Evolutionary conservation across 2,113 vertebrate species (phyloP).

Genomic region (Trichechus manatus): DNA sequence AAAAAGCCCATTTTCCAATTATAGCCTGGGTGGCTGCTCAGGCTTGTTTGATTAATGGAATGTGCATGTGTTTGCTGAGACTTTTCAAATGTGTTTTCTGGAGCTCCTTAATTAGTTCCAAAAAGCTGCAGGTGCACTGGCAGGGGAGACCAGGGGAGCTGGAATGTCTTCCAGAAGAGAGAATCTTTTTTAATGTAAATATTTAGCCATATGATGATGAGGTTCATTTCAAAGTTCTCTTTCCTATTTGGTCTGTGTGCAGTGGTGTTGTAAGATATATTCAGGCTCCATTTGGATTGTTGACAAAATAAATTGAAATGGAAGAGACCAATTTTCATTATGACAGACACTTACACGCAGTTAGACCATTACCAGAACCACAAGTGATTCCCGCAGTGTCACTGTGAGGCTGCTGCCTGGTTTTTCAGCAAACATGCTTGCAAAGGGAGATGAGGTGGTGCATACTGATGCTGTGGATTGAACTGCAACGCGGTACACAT

Average conservation of each 20-base stretch:
- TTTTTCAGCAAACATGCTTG: slow-evolving; percentile 36
- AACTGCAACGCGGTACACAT: neutral
- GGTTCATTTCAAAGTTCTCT: slow-evolving; percentile 76
- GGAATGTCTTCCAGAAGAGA: slow-evolving; percentile 85
- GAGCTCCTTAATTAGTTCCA: slow-evolving; percentile 87
- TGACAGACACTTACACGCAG: slow-evolving; percentile 60
- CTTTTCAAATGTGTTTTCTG: slow-evolving; percentile 82
- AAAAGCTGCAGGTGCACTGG: slow-evolving; percentile 88
- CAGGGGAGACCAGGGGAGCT: slow-evolving; percentile 76
- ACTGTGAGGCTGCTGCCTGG: neutral
- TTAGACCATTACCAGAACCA: slow-evolving; percentile 71
- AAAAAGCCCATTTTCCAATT: slow-evolving; percentile 78
- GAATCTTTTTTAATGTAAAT: slow-evolving; percentile 82
- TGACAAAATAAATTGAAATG: slow-evolving; percentile 81
- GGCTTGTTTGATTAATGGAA: slow-evolving; percentile 77
- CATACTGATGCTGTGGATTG: slow-evolving; percentile 9
- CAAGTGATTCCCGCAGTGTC: slow-evolving; percentile 74
- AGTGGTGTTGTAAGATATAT: slow-evolving; percentile 74
- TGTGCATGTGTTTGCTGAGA: slow-evolving; percentile 79
- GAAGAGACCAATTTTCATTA: slow-evolving; percentile 75
- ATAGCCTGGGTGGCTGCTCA: slow-evolving; percentile 55
- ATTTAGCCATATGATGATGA: slow-evolving; percentile 84
- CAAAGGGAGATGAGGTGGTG: neutral
- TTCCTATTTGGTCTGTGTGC: slow-evolving; percentile 51
- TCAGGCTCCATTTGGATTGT: slow-evolving; percentile 71